Evolutionary conservation across 2,797 vertebrate species (phyloP).

Genomic region (Anabas testudineus): DNA sequence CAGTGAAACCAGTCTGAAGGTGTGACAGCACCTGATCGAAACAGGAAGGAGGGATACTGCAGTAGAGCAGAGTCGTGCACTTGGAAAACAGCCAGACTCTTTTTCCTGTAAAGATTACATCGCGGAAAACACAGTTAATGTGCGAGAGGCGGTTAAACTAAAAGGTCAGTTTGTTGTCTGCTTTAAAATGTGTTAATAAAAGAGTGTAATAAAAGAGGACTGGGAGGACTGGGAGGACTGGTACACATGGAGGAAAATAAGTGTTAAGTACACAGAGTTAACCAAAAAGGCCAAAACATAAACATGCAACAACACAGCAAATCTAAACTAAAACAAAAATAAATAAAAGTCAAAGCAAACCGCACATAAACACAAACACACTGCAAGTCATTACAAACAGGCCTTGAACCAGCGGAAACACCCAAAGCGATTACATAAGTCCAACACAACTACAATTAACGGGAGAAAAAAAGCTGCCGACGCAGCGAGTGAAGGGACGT

Average conservation of each 20-base stretch:
- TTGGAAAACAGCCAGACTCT: not conserved
- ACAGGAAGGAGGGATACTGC: constrained; percentile 52
- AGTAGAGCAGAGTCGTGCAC: not conserved
- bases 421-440: constrained; percentile 40
- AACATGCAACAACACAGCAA: constrained; percentile 17
- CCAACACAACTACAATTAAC: constrained; percentile 26
- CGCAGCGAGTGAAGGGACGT: too few species aligned
- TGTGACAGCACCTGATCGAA: constrained; percentile 44
- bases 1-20: constrained; percentile 49
- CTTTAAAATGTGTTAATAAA: too few species aligned
- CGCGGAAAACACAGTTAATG: constrained; percentile 9
- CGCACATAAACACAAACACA: not conserved
- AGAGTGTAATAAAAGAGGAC: too few species aligned
- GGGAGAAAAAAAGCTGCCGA: constrained; percentile 13
- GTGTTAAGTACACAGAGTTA: not conserved
- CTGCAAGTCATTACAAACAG: constrained; percentile 36
- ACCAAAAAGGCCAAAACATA: not conserved
- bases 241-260: not conserved
- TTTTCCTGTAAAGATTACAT: constrained; percentile 10
- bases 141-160: not conserved
- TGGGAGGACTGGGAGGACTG: too few species aligned
- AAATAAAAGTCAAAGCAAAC: constrained; percentile 20
- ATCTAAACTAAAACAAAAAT: constrained; percentile 21
- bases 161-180: not conserved
- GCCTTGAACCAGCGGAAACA: constrained; percentile 30